phyloP scores from a whole-genome alignment of 1,140 invertebrate species.

The Bathynomus jamesi region DNA sequence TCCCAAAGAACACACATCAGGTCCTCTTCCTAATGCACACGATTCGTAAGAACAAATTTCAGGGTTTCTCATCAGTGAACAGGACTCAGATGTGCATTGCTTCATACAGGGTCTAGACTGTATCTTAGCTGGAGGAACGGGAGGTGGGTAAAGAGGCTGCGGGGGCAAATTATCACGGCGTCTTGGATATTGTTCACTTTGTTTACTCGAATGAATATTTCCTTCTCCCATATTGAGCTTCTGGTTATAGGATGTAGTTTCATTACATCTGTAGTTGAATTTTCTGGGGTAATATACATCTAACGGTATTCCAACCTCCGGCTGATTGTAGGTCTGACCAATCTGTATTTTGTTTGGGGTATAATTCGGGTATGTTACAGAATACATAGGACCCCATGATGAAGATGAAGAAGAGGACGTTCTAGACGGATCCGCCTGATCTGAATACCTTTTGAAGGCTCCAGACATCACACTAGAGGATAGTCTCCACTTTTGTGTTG shows the following conservation, averaged over 20 bases:
- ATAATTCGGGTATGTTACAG: slow-evolving; percentile 26
- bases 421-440: background rate
- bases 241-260: background rate
- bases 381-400: slow-evolving; percentile 14
- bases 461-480: background rate
- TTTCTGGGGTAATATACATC: background rate
- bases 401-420: background rate
- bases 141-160: background rate
- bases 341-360: background rate
- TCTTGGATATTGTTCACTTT: background rate
- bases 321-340: background rate
- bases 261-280: too few species aligned
- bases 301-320: background rate
- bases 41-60: background rate
- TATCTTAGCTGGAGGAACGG: background rate
- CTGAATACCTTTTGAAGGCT: background rate
- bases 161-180: background rate
- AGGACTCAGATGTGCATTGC: background rate
- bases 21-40: background rate
- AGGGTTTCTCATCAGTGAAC: background rate
- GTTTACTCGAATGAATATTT: background rate
- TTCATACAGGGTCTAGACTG: background rate
- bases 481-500: background rate
- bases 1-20: background rate
- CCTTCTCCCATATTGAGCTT: background rate